phyloP scores from a whole-genome alignment of 1,140 invertebrate species.

The Homarus americanus region DNA sequence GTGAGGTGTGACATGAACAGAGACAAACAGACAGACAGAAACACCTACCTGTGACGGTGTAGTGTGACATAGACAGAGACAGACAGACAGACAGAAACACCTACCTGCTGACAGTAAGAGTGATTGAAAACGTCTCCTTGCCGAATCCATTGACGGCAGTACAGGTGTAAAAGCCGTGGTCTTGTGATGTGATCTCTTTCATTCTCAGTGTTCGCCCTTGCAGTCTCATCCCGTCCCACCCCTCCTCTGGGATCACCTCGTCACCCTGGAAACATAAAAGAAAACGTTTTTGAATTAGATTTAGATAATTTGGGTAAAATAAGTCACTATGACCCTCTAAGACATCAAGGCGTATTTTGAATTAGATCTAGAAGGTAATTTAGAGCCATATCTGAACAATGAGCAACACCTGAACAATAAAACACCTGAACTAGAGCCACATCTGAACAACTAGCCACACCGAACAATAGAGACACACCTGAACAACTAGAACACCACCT shows the following conservation, averaged over 20 bases:
- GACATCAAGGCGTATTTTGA: neutral
- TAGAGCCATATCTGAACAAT: neutral
- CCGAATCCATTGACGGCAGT: slow-evolving; percentile 52
- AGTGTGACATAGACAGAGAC: too few species aligned
- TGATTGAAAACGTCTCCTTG: slow-evolving; percentile 50
- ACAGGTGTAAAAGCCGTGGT: slow-evolving; percentile 43
- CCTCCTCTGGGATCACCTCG: slow-evolving; percentile 54
- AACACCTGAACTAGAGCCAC: too few species aligned
- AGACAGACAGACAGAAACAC: too few species aligned
- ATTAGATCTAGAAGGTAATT: neutral
- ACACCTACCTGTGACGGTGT: too few species aligned
- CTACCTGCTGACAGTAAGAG: slow-evolving; percentile 34
- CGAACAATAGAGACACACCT: too few species aligned
- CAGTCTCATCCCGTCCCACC: slow-evolving; percentile 43
- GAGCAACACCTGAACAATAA: too few species aligned
- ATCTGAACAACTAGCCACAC: too few species aligned
- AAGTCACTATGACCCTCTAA: neutral
- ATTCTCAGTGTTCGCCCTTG: slow-evolving; percentile 31
- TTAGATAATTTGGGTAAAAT: neutral
- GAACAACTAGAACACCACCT: too few species aligned
- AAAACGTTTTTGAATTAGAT: neutral
- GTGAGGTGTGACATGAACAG: too few species aligned
- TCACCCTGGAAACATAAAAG: slow-evolving; percentile 37
- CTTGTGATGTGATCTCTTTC: neutral
- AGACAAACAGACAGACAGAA: too few species aligned